Conservation (phyloP, 1,140 invertebrate species). For the Ruditapes philippinarum region DNA sequence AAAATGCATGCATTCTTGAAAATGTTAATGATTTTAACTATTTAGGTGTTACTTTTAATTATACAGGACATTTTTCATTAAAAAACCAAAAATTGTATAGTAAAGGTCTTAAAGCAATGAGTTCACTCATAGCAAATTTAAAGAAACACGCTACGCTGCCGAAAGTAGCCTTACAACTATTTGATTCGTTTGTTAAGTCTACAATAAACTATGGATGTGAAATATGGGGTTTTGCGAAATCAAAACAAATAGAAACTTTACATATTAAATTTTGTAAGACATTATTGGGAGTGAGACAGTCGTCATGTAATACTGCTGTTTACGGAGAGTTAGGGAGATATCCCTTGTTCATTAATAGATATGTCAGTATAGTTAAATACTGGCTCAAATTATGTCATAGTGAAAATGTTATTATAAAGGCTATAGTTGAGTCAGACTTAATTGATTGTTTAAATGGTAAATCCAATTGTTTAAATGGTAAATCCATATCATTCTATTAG, state of each 20-base stretch:
- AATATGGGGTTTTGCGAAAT: slow-evolving; percentile 28
- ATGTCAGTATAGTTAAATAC: neutral
- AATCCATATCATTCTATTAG: neutral
- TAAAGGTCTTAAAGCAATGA: neutral
- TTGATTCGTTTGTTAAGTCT: too few species aligned
- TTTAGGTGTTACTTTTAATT: slow-evolving; percentile 5
- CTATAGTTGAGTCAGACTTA: neutral
- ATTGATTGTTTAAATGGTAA: neutral
- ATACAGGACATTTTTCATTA: neutral
- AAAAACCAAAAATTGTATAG: neutral
- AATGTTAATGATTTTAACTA: neutral
- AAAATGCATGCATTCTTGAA: neutral
- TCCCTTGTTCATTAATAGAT: neutral
- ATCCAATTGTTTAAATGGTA: neutral
- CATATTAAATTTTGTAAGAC: neutral
- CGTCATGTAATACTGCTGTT: neutral
- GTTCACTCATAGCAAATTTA: too few species aligned
- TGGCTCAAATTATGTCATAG: neutral
- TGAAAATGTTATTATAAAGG: neutral
- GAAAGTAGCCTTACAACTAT: too few species aligned
- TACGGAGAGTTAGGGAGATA: neutral
- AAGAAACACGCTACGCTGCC: too few species aligned
- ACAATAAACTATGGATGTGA: neutral
- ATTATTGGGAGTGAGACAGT: neutral
- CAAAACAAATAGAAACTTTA: neutral